phyloP scores from a whole-genome alignment of 2,888 invertebrate genomes.

The Metalampra italica region DNA sequence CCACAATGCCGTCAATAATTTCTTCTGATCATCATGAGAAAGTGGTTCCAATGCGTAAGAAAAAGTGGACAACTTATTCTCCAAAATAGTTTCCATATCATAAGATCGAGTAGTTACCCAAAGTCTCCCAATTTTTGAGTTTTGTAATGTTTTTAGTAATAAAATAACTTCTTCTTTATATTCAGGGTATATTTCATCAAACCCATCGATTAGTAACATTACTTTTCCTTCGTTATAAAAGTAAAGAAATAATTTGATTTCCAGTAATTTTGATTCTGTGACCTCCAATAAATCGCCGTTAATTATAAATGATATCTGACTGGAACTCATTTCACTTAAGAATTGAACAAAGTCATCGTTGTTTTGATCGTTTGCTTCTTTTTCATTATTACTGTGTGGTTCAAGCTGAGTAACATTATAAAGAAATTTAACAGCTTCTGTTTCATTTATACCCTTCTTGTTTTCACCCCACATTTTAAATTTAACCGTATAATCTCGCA shows the following conservation, averaged over 20 bases:
- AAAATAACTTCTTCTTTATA: not conserved
- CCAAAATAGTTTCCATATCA: not conserved
- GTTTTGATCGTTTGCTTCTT: too few relatives aligned
- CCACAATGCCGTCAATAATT: not conserved
- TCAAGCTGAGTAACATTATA: too few relatives aligned
- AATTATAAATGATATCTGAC: too few relatives aligned
- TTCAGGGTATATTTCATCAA: conserved; percentile 1
- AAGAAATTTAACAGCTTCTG: too few relatives aligned
- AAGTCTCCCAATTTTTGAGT: not conserved
- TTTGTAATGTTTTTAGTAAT: not conserved
- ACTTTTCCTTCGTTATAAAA: not conserved
- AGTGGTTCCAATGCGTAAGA: not conserved
- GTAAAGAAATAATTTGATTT: too few relatives aligned
- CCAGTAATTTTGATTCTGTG: too few relatives aligned
- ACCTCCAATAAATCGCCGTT: too few relatives aligned
- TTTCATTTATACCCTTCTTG: too few relatives aligned
- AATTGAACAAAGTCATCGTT: too few relatives aligned
- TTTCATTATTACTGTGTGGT: not conserved
- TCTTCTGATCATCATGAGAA: not conserved
- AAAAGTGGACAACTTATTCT: not conserved
- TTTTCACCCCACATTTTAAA: too few relatives aligned
- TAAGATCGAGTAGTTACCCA: not conserved
- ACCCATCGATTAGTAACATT: not conserved
- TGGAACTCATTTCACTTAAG: too few relatives aligned
- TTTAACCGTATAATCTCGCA: too few relatives aligned